Conservation (phyloP, 2,113 vertebrate genomes). For the Scomber japonicus region DNA sequence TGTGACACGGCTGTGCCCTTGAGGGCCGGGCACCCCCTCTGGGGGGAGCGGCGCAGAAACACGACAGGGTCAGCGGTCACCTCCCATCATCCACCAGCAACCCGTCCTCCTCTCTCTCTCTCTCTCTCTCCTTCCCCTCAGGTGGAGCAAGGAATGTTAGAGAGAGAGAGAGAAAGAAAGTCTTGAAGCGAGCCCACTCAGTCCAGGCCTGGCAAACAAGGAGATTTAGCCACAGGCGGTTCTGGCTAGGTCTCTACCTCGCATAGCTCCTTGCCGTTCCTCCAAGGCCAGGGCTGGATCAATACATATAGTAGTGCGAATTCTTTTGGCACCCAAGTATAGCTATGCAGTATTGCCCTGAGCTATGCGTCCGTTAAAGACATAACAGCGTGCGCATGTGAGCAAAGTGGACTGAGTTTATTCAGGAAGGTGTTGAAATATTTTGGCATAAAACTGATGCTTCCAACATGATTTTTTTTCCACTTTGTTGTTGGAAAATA, state of each 20-base stretch:
- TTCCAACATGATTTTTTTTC: conserved; percentile 34
- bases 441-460: conserved; percentile 60
- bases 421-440: conserved; percentile 68
- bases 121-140: conserved; percentile 47
- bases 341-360: conserved; percentile 69
- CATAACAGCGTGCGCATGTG: conserved; percentile 66
- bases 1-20: conserved; percentile 80
- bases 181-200: conserved; percentile 76
- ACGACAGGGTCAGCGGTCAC: conserved; percentile 81
- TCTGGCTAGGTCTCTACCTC: conserved; percentile 75
- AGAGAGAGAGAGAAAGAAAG: conserved; percentile 45
- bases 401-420: conserved; percentile 76
- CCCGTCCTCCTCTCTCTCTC: conserved; percentile 40
- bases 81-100: conserved; percentile 79
- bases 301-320: conserved; percentile 72
- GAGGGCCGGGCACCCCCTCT: conserved; percentile 76
- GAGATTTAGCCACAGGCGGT: conserved; percentile 77
- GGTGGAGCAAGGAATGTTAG: conserved; percentile 53
- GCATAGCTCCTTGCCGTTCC: conserved; percentile 66
- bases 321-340: conserved; percentile 79
- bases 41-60: conserved; percentile 70
- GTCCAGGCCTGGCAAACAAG: conserved; percentile 74
- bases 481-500: conserved; percentile 18
- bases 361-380: conserved; percentile 72
- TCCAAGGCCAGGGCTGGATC: conserved; percentile 79